These are phyloP conservation scores for Rhabditoides inermis DNA, from an alignment of 2,888 invertebrate species.

Conservation along the genomic window DNA sequence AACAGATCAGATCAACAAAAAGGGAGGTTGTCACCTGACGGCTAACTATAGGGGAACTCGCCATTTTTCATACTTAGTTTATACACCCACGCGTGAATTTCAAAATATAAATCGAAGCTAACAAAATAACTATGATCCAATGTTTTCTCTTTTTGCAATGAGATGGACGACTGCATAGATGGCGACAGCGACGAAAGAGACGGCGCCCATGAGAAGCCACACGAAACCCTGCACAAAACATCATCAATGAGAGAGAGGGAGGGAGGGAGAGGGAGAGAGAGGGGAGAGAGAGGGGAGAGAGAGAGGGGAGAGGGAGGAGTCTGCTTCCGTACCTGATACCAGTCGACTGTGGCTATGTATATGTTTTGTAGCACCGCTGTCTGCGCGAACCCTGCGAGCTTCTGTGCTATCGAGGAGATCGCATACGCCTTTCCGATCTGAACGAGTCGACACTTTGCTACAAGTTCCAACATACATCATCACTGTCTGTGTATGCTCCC, in stretches of 20 bases:
- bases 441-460: no score
- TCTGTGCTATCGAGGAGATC: constrained; percentile 37
- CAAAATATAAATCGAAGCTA: no score
- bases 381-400: constrained; percentile 39
- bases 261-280: no score
- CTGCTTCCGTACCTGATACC: constrained; percentile 47
- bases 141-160: constrained; percentile 28
- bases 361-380: constrained; percentile 40
- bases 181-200: constrained; percentile 27
- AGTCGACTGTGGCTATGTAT: constrained; percentile 43
- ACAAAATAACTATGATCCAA: constrained; percentile 24
- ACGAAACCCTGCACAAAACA: constrained; percentile 39
- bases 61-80: no score
- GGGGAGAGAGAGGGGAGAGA: not conserved
- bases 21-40: no score
- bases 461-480: no score
- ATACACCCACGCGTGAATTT: no score
- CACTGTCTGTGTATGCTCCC: no score
- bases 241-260: no score
- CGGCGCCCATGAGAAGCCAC: constrained; percentile 39
- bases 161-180: constrained; percentile 37
- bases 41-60: no score
- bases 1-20: no score
- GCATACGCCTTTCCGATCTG: constrained; percentile 46
- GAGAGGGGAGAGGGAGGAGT: not conserved